phyloP scores from a whole-genome alignment of 2,888 invertebrate genomes.

The Drosophila macrospina region DNA sequence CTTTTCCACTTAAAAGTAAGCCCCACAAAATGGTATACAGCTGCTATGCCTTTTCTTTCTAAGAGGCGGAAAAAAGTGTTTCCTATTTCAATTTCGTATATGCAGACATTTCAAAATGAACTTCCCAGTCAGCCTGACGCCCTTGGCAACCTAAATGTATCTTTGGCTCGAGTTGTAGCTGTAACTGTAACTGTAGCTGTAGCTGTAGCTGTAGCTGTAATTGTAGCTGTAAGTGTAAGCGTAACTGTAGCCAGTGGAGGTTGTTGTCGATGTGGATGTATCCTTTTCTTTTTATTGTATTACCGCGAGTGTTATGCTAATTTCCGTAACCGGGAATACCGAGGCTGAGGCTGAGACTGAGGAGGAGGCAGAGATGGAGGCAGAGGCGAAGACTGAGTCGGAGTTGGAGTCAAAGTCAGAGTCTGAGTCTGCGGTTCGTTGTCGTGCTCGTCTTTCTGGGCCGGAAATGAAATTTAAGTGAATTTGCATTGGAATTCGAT shows the following conservation, averaged over 20 bases:
- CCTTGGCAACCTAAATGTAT: constrained; percentile 31
- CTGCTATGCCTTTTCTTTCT: constrained; percentile 30
- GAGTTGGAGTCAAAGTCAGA: too few relatives aligned
- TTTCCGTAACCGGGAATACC: constrained; percentile 72
- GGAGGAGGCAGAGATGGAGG: too few relatives aligned
- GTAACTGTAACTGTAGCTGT: constrained; percentile 38
- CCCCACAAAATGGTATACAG: constrained; percentile 15
- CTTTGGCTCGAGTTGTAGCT: constrained; percentile 40
- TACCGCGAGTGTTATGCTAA: constrained; percentile 83
- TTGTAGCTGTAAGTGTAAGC: constrained; percentile 40
- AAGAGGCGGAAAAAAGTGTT: constrained; percentile 48
- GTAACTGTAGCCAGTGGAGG: constrained; percentile 41
- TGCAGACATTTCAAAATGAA: constrained; percentile 74
- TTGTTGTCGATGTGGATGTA: constrained; percentile 44
- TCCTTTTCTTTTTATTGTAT: constrained; percentile 81
- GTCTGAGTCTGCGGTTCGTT: constrained; percentile 39
- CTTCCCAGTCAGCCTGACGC: constrained; percentile 55
- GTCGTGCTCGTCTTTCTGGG: constrained; percentile 24
- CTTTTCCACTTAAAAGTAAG: constrained; percentile 22
- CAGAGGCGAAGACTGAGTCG: too few relatives aligned
- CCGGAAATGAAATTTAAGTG: constrained; percentile 84
- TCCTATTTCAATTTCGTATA: constrained; percentile 76
- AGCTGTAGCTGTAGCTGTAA: constrained; percentile 41
- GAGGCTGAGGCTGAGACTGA: constrained; percentile 27
- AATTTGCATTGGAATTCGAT: constrained; percentile 85